These are phyloP conservation scores for Lepeophtheirus nordmannii DNA, from an alignment of 2,888 invertebrate species.

Conservation along the genomic window DNA sequence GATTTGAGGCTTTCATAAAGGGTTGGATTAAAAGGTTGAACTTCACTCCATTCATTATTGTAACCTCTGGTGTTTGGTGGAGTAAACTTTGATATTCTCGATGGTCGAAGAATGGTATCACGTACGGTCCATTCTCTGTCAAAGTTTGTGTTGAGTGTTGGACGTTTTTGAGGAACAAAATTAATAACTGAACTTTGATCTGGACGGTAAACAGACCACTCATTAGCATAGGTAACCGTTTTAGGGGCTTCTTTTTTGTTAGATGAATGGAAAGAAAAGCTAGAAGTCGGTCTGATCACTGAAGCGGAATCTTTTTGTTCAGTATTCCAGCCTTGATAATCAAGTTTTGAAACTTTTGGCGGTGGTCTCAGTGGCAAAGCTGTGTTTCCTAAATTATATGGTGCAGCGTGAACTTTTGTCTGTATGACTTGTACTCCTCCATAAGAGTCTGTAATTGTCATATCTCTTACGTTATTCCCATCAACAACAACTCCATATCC, in stretches of 20 bases:
- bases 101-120: not conserved
- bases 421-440: constrained; percentile 6
- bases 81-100: not conserved
- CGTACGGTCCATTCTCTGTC: constrained; percentile 24
- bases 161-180: constrained; percentile 15
- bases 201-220: constrained; percentile 14
- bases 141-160: constrained; percentile 20
- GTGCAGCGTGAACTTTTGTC: not conserved
- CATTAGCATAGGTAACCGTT: constrained; percentile 23
- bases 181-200: not conserved
- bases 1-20: not conserved
- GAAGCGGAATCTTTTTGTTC: constrained; percentile 10
- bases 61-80: not conserved
- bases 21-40: not conserved
- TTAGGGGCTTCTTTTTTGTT: constrained; percentile 21
- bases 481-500: not conserved
- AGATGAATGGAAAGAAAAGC: not conserved
- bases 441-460: not conserved
- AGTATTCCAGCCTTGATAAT: constrained; percentile 23
- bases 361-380: not conserved
- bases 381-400: not conserved
- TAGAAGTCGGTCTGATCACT: not conserved
- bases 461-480: constrained; percentile 7
- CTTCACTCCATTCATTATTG: constrained; percentile 1
- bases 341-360: not conserved